These are phyloP conservation scores for Pituophis catenifer DNA, from an alignment of 2,113 vertebrate genomes.

Conservation along the genomic window DNA sequence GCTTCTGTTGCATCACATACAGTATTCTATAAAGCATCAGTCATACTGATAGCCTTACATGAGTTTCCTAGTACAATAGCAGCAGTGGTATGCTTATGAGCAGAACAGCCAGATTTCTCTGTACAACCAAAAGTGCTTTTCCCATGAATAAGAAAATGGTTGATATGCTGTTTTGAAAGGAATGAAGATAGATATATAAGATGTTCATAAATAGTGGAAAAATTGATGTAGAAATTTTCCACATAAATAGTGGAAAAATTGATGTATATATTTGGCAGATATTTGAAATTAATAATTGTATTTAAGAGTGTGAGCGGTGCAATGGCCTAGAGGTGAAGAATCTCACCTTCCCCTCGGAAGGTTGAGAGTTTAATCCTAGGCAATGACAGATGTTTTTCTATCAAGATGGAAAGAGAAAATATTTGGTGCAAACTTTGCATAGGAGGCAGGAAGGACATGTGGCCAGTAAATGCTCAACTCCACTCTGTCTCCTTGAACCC, in stretches of 20 bases:
- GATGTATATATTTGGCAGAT: neutral
- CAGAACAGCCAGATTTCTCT: neutral
- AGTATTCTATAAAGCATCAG: neutral
- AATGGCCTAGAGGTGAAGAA: neutral
- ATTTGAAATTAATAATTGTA: neutral
- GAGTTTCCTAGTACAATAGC: neutral
- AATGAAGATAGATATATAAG: neutral
- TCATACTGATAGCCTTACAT: neutral
- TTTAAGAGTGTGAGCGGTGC: neutral
- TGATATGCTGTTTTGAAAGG: neutral
- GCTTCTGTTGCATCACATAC: neutral
- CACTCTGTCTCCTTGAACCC: neutral
- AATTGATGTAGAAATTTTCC: neutral
- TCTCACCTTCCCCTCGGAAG: neutral
- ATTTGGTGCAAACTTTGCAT: neutral
- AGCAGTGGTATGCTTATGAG: neutral
- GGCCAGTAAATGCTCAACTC: neutral
- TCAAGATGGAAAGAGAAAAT: neutral
- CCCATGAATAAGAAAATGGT: neutral
- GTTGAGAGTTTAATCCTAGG: neutral
- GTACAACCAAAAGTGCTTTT: neutral
- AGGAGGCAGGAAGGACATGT: neutral
- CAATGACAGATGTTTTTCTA: neutral
- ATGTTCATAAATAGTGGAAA: neutral
- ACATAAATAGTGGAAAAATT: neutral